Evolutionary conservation across 1,140 invertebrate genomes (phyloP).

Genomic region (Bathynomus jamesi): DNA sequence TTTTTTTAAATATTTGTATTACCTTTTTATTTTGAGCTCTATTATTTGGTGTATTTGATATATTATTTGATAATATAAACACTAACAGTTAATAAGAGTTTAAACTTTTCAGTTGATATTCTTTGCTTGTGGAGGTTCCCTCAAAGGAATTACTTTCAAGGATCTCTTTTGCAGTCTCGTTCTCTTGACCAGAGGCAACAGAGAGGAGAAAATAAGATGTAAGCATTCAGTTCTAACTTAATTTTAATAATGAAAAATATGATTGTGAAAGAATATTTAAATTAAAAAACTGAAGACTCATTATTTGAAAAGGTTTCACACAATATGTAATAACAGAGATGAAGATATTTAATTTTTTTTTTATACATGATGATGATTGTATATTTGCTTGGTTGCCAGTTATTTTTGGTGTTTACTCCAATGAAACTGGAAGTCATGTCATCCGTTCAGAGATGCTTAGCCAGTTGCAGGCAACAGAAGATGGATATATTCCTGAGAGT

Average conservation of each 20-base stretch:
- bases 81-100: no score
- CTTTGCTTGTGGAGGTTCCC: conserved; percentile 67
- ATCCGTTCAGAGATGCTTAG: conserved; percentile 64
- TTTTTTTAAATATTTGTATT: not conserved
- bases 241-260: no score
- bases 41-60: not conserved
- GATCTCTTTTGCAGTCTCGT: conserved; percentile 75
- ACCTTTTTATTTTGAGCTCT: not conserved
- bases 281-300: no score
- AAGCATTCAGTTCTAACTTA: no score
- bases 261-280: not conserved
- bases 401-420: conserved; percentile 69
- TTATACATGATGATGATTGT: no score
- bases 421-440: conserved; percentile 66
- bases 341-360: no score
- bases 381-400: conserved; percentile 18
- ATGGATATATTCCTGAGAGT: conserved; percentile 45
- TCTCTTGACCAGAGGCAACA: conserved; percentile 67
- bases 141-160: conserved; percentile 69
- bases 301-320: no score
- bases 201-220: conserved; percentile 79
- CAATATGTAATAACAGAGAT: no score
- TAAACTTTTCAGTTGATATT: conserved; percentile 60
- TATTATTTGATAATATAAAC: no score
- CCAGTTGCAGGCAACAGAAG: conserved; percentile 54